phyloP scores from a whole-genome alignment of 2,888 invertebrate species.

The Halictus ligatus region DNA sequence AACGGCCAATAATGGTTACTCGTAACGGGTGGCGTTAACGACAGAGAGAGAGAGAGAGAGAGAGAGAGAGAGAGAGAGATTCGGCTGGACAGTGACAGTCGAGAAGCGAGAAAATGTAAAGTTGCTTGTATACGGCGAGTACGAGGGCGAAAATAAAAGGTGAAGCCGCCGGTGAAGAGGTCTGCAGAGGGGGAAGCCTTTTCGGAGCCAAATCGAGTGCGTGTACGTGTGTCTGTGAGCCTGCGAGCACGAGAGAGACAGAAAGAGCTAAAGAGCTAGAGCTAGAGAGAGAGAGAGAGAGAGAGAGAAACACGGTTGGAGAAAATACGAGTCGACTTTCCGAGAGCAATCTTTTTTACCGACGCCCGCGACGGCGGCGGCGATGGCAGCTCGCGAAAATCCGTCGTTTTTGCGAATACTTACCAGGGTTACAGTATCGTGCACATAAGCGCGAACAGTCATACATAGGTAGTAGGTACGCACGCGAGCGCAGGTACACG shows the following conservation, averaged over 20 bases:
- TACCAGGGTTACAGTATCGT: constrained; percentile 59
- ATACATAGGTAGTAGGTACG: constrained; percentile 30
- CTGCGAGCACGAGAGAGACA: constrained; percentile 5
- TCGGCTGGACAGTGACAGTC: constrained; percentile 36
- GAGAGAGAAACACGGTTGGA: constrained; percentile 1
- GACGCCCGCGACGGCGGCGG: constrained; percentile 19
- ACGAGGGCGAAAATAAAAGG: constrained; percentile 34
- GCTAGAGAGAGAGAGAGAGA: constrained; percentile 15
- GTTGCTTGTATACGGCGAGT: constrained; percentile 20
- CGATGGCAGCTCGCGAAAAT: neutral
- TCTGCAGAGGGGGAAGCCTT: constrained; percentile 51
- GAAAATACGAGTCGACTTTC: constrained; percentile 39
- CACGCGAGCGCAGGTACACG: constrained; percentile 36
- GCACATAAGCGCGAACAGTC: constrained; percentile 51
- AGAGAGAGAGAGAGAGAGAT: neutral
- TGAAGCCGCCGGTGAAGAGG: constrained; percentile 18
- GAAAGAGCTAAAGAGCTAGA: constrained; percentile 10
- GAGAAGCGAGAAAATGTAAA: constrained; percentile 33
- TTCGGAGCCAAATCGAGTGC: constrained; percentile 53
- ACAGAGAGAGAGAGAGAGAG: neutral
- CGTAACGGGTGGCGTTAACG: neutral
- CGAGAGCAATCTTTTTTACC: constrained; percentile 37
- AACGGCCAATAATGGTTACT: neutral
- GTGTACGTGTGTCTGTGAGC: neutral
- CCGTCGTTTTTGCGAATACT: constrained; percentile 63